A percentile compares a stretch with the other conserved stretches of the same genome.
Conservation (phyloP, 2,888 invertebrate genomes). For the Lycocerus yunnanus region DNA sequence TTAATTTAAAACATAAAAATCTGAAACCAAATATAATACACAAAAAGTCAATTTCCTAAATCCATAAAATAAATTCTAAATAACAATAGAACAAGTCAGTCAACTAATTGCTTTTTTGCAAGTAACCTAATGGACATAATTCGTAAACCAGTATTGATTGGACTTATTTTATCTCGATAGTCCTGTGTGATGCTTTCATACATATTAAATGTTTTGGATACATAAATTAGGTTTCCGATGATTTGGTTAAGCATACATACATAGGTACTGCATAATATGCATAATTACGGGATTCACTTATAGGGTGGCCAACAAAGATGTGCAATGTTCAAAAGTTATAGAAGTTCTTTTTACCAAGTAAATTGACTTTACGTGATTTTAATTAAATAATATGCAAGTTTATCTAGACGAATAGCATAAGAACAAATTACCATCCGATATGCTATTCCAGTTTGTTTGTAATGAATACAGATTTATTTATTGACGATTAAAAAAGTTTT, state of each 20-base stretch:
- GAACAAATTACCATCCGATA: not conserved
- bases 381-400: not conserved
- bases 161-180: not conserved
- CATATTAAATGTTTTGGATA: not conserved
- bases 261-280: too few species aligned
- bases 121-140: constrained; percentile 21
- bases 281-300: too few species aligned
- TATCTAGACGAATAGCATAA: not conserved
- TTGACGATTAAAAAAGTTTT: not conserved
- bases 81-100: constrained; percentile 13
- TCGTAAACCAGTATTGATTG: constrained; percentile 16
- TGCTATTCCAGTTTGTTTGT: not conserved
- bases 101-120: constrained; percentile 21
- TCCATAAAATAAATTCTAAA: constrained; percentile 27
- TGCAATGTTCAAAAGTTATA: too few species aligned
- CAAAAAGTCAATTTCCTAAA: constrained; percentile 25
- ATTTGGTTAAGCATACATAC: too few species aligned
- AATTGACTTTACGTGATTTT: not conserved
- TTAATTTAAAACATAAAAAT: not conserved
- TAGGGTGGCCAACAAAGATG: too few species aligned
- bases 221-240: too few species aligned
- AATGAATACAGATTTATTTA: not conserved
- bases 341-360: too few species aligned
- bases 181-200: not conserved
- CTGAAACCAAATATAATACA: constrained; percentile 13